Evolutionary conservation across 1,140 invertebrate species (phyloP).

Genomic region (Drosophila setifemur): DNA sequence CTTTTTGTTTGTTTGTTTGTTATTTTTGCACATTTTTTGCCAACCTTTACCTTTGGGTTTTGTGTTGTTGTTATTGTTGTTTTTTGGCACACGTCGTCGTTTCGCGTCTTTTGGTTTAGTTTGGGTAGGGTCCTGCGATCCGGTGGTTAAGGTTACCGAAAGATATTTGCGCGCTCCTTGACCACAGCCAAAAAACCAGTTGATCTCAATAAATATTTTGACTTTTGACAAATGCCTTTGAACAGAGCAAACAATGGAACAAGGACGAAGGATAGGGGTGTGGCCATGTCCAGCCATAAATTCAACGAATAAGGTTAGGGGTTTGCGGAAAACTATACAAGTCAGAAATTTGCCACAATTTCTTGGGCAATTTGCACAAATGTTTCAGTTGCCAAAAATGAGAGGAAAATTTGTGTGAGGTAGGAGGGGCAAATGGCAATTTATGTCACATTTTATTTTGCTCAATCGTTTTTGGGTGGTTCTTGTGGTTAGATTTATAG

Average conservation of each 20-base stretch:
- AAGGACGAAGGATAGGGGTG: conserved; percentile 34
- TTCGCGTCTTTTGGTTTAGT: conserved; percentile 21
- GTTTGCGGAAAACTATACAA: conserved; percentile 19
- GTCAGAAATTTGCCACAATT: conserved; percentile 40
- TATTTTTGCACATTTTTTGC: conserved; percentile 13
- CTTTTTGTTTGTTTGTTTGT: conserved; percentile 12
- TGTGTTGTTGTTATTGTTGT: neutral
- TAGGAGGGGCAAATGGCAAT: conserved; percentile 47
- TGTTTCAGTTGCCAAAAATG: conserved; percentile 16
- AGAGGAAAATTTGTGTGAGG: conserved; percentile 13
- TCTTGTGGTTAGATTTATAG: conserved; percentile 26
- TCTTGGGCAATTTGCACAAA: conserved; percentile 34
- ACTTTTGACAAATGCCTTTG: conserved; percentile 71
- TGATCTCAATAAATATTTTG: conserved; percentile 81
- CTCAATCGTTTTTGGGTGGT: conserved; percentile 25
- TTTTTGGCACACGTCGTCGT: conserved; percentile 70
- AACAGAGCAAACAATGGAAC: conserved; percentile 19
- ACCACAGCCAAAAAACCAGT: conserved; percentile 59
- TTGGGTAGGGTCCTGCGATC: conserved; percentile 47
- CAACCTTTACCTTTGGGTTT: conserved; percentile 25
- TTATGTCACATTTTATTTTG: conserved; percentile 51
- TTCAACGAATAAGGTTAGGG: conserved; percentile 24
- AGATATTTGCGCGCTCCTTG: conserved; percentile 29
- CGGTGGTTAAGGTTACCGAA: conserved; percentile 48
- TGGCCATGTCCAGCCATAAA: conserved; percentile 33